Evolutionary conservation across 2,797 vertebrate genomes (phyloP), one percentile per base, ranked within the genome.

Genomic region (Lutjanus argentimaculatus): DNA sequence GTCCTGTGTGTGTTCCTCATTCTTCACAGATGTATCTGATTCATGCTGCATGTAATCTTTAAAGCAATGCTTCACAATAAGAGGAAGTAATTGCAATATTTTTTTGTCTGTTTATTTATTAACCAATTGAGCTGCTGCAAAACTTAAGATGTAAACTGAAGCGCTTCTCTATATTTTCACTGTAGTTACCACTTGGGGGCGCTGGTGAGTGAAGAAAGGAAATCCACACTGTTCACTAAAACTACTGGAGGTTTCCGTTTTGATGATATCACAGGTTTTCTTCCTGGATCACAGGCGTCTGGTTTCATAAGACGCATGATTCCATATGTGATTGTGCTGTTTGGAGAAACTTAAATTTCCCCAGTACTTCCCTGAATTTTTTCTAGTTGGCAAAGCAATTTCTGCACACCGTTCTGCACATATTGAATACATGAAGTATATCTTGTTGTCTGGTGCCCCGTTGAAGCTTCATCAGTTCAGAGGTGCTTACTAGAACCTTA

Each of bases 181-280:
- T 15, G 10, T 48, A 11, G 42, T 8, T 2, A 59, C 85, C 92
- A 92, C 90, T 62, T 53, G 89, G 79, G 53, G 90, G 92, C 48
- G n/a, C 16, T 68, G 30, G 30, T 79, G 77, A 88, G 86, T 70
- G 74, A 85, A 61, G 68, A 62, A 77, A 68, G 8, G 1, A 82
- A 72, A 75, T 40, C 7, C 21, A 49, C 17, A 15, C 0, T 52
- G 21, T 40, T 59, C 1, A n/a, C 4, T 14, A 19, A n/a, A 58
- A n/a, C n/a, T 52, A 30, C 25, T 17, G 46, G 9, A 40, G 61
- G 53, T 69, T 81, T 36, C 40, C 1, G 0, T 62, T 61, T 61
- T 22, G 46, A 63, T 63, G 9, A 40, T 40, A 21, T 72, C 14
- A 63, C 7, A 64, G 13, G 8, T 66, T 67, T 64, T 10, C 58